A percentile compares a stretch with the other conserved stretches of the same genome.
Conservation (phyloP, 2,888 invertebrate species). For the Callosobruchus maculatus region DNA sequence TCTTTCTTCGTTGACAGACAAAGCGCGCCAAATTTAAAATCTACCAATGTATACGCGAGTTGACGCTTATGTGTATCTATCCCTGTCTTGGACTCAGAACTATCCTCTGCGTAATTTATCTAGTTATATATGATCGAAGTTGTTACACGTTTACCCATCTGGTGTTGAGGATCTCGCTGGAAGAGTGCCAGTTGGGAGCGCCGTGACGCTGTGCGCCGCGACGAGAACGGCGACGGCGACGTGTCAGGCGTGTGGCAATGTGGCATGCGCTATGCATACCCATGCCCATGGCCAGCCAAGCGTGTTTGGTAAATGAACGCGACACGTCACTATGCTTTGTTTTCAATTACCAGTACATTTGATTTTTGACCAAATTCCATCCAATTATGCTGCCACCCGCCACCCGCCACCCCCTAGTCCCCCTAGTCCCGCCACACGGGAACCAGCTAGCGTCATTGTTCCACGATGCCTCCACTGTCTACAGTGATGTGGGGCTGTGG, state of each 20-base stretch:
- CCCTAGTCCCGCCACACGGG: neutral
- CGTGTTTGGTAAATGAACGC: constrained; percentile 44
- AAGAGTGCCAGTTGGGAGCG: neutral
- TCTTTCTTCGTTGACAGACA: too few relatives aligned
- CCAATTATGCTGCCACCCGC: neutral
- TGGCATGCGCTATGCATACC: constrained; percentile 37
- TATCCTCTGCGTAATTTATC: too few relatives aligned
- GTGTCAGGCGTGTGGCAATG: constrained; percentile 32
- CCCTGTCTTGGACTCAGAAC: too few relatives aligned
- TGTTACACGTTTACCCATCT: neutral
- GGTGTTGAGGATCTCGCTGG: neutral
- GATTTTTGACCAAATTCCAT: constrained; percentile 20
- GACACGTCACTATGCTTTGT: constrained; percentile 37
- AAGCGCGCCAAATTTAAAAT: too few relatives aligned
- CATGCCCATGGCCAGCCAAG: too few relatives aligned
- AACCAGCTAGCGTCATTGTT: neutral
- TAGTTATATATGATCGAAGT: too few relatives aligned
- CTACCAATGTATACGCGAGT: too few relatives aligned
- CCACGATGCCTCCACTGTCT: neutral
- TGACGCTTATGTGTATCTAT: too few relatives aligned
- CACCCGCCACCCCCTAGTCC: too few relatives aligned
- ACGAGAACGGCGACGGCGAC: neutral
- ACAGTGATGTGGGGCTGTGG: neutral
- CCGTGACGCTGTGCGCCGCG: neutral
- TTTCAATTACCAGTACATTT: constrained; percentile 34